Conservation (phyloP, 2,888 invertebrate genomes). For the Conus canariensis region DNA sequence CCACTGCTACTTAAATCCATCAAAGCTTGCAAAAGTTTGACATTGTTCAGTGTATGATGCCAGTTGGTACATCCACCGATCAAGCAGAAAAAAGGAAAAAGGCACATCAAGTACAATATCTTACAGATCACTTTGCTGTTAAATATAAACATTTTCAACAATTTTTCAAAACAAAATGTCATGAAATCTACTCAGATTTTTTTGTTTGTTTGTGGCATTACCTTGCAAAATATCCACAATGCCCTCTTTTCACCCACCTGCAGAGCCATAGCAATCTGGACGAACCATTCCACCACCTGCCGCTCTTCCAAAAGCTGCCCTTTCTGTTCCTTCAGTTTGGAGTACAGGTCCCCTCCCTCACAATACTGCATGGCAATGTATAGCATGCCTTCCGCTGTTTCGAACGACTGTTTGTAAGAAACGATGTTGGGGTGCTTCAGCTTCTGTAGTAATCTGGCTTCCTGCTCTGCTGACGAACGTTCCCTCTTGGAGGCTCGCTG, state of each 20-base stretch:
- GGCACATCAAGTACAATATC: no score
- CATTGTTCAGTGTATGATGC: no score
- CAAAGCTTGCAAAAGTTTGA: no score
- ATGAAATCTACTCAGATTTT: no score
- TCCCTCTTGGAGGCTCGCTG: constrained; percentile 77
- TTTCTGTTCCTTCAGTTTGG: constrained; percentile 78
- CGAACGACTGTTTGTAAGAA: constrained; percentile 80
- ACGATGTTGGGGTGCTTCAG: constrained; percentile 81
- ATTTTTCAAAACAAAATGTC: no score
- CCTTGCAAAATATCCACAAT: no score
- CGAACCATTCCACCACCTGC: constrained; percentile 80
- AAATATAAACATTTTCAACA: no score
- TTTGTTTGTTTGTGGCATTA: no score
- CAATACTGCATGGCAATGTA: constrained; percentile 81
- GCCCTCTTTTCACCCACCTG: constrained; percentile 70
- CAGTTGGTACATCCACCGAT: no score
- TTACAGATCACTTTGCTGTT: no score
- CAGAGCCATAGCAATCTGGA: constrained; percentile 80
- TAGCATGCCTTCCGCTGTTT: constrained; percentile 76
- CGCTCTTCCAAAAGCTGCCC: constrained; percentile 77
- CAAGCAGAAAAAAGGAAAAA: no score
- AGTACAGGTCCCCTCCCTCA: constrained; percentile 80
- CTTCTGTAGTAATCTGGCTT: constrained; percentile 78
- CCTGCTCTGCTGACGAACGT: constrained; percentile 78
- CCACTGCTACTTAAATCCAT: no score